phyloP scores from a whole-genome alignment of 2,888 invertebrate genomes.

The Ditylenchus weischeri region DNA sequence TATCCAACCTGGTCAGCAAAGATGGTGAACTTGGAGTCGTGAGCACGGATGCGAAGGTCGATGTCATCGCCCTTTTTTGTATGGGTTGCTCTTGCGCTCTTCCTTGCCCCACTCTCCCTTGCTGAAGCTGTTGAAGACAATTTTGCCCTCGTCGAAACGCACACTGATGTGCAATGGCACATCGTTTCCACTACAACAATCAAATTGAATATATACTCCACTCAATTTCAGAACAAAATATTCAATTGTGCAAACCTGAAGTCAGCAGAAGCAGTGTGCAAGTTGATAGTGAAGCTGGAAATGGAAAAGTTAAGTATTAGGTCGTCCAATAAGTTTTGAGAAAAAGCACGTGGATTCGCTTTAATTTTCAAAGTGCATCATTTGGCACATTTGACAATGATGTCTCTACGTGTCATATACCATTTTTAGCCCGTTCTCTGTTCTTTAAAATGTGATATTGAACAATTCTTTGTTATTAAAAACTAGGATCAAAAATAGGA shows the following conservation, averaged over 20 bases:
- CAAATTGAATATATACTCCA: neutral
- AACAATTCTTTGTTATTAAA: no score
- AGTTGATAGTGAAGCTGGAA: slow-evolving; percentile 53
- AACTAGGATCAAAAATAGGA: no score
- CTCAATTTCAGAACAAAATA: no score
- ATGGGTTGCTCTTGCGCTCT: slow-evolving; percentile 57
- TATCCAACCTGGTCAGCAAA: slow-evolving; percentile 41
- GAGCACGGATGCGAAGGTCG: slow-evolving; percentile 57
- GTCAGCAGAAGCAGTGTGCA: slow-evolving; percentile 46
- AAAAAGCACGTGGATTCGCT: no score
- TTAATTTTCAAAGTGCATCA: no score
- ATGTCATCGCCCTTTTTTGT: slow-evolving; percentile 56
- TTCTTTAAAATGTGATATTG: no score
- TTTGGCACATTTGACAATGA: no score
- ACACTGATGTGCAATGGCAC: slow-evolving; percentile 57
- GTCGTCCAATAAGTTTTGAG: neutral
- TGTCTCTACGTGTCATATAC: no score
- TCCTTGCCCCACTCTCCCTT: slow-evolving; percentile 59
- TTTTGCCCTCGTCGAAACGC: slow-evolving; percentile 58
- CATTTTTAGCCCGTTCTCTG: no score
- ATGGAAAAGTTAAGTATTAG: neutral
- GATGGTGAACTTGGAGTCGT: slow-evolving; percentile 56
- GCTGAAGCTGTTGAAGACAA: slow-evolving; percentile 56
- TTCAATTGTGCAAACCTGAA: slow-evolving; percentile 32
- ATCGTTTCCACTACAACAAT: slow-evolving; percentile 52